These are phyloP conservation scores for Trichonephila inaurata DNA, from an alignment of 1,140 invertebrate genomes.

Conservation along the genomic window DNA sequence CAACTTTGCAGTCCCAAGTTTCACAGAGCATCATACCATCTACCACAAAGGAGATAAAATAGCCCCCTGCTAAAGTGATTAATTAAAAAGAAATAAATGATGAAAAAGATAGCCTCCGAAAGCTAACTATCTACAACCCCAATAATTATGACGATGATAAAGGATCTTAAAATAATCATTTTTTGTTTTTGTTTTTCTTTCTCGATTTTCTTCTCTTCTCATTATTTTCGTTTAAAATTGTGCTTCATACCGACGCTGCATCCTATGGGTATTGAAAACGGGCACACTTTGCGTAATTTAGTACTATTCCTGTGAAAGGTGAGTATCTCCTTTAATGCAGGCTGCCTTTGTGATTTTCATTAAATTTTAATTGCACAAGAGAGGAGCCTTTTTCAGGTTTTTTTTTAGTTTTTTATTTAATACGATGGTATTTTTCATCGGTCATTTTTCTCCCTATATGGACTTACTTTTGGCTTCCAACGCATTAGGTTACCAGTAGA, in stretches of 20 bases:
- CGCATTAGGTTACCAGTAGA: conserved; percentile 6
- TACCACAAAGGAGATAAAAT: conserved; percentile 58
- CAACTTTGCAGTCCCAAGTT: conserved; percentile 31
- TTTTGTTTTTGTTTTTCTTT: conserved; percentile 46
- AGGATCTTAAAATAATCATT: conserved; percentile 70
- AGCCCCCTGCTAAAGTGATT: conserved; percentile 59
- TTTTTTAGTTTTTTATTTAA: conserved; percentile 36
- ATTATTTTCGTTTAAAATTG: conserved; percentile 51
- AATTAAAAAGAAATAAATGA: conserved; percentile 75
- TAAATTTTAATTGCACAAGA: conserved; percentile 58
- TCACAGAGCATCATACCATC: conserved; percentile 1
- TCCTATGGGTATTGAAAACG: conserved; percentile 49
- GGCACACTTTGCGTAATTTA: conserved; percentile 52
- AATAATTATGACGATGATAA: conserved; percentile 71
- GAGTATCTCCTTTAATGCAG: conserved; percentile 33
- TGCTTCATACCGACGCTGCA: background rate
- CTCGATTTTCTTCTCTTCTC: conserved; percentile 12
- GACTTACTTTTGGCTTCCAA: background rate
- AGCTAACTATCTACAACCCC: conserved; percentile 71
- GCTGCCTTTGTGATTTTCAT: conserved; percentile 65
- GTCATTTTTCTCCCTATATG: conserved; percentile 26
- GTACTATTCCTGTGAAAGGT: conserved; percentile 37
- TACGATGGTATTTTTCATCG: conserved; percentile 29
- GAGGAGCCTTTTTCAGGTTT: background rate
- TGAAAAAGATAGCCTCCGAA: conserved; percentile 68